Base-by-base conservation (phyloP, 1,140 invertebrate genomes). In the Zelostemma sp. region DNA sequence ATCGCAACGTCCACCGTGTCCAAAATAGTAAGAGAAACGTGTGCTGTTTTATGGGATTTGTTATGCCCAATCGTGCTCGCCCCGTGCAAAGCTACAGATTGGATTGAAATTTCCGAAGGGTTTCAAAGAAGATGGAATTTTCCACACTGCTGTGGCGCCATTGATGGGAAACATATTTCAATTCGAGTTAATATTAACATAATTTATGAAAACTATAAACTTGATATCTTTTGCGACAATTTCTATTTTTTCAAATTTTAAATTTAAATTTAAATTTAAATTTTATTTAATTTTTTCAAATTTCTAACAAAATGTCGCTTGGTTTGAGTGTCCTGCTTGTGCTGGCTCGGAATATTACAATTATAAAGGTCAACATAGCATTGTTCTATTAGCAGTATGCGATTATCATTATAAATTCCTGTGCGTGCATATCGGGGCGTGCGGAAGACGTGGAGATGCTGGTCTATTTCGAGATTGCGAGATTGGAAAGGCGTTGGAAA, bases 111-210 rank as follows among this genome's bases (percentile, higher is more conserved):
- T 33, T 73, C 77, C 28, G 47, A 66, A 41, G 46, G 72, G 49
- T 86, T 85, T 78, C 75, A 78, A 58, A 54, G 76, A 43, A 67
- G 31, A 60, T 87, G 83, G 81, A 79, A 85, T 74, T 86, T 87
- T 72, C 85, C 85, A 9, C 76, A 83, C 43, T 86, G 83, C 68
- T 56, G 85, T 21, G 83, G 81, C 16, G 80, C 83, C 3, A 68
- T 88, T 6, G 84, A 87, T 73, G 85, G 82, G n/a, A 87, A 87
- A 74, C 83, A 86, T 69, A 68, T 86, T 35, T 5, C 11, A 6
- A 31, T 31, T 31, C 28, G 11, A 11, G 28, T 31, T 6, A 6
- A 31, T n/a, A n/a, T n/a, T n/a, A n/a, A 67, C 56, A 51, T 76
- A 38, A 38, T 16, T 41, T 1, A 19, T 47, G 11, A 47, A 47